These are phyloP conservation scores for Meghimatium bilineatum DNA, from an alignment of 2,888 invertebrate species.

Conservation along the genomic window DNA sequence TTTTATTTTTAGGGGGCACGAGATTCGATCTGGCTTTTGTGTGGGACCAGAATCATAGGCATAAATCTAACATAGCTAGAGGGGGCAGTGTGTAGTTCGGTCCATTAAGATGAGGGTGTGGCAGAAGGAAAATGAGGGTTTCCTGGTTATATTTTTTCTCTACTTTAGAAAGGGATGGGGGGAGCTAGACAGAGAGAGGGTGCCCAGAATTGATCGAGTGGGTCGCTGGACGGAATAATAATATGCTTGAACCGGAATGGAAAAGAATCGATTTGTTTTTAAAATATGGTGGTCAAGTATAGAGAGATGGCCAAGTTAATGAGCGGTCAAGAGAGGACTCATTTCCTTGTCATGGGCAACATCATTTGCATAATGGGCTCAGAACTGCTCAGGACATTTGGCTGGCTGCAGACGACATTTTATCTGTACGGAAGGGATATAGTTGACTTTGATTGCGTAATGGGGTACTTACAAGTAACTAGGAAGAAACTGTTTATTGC, in stretches of 20 bases:
- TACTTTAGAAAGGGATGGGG: not conserved
- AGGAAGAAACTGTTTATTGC: not conserved
- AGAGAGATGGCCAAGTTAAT: conserved; percentile 39
- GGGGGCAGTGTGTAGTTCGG: not conserved
- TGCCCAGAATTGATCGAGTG: conserved; percentile 31
- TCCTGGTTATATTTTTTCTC: not conserved
- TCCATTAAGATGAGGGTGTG: not conserved
- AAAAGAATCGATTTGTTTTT: conserved; percentile 47
- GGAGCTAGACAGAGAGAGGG: not conserved
- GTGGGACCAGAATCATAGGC: not conserved
- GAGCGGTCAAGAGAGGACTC: conserved; percentile 38
- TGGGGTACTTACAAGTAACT: not conserved
- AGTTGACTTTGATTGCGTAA: conserved; percentile 6
- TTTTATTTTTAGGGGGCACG: conserved; percentile 39
- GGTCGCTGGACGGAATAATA: conserved; percentile 43
- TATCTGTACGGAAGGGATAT: conserved; percentile 1
- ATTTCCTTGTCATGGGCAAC: conserved; percentile 45
- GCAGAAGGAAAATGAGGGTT: not conserved
- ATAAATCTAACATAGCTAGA: conserved; percentile 10
- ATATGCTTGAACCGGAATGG: conserved; percentile 47
- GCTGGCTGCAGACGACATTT: not conserved
- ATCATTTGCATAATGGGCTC: conserved; percentile 43
- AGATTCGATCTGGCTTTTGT: conserved; percentile 9
- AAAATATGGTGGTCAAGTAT: conserved; percentile 47
- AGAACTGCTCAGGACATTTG: not conserved